These are phyloP conservation scores for Seriola dumerili DNA, from an alignment of 2,113 vertebrate genomes.

Conservation along the genomic window DNA sequence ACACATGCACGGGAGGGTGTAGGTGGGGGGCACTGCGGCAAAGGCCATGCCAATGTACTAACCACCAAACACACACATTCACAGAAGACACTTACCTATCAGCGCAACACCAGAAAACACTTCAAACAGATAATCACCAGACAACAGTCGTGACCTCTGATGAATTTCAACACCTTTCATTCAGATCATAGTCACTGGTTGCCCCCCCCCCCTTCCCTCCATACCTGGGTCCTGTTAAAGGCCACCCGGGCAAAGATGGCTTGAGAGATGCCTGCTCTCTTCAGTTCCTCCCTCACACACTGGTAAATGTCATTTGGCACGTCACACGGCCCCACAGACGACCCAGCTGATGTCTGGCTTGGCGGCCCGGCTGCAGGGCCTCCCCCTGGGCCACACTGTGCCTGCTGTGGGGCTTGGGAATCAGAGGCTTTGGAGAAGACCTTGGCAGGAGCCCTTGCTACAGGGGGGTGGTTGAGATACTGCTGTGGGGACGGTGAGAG, in stretches of 20 bases:
- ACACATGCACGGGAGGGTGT: conserved; percentile 9
- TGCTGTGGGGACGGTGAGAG: conserved; percentile 90
- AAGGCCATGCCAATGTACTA: conserved; percentile 73
- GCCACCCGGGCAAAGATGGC: conserved; percentile 99
- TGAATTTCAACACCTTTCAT: conserved; percentile 24
- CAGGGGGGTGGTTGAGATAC: conserved; percentile 98
- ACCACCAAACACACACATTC: conserved; percentile 59
- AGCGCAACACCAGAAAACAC: conserved; percentile 17
- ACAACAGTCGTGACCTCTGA: conserved; percentile 21
- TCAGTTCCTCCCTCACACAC: conserved; percentile 97
- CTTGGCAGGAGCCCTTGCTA: conserved; percentile 84
- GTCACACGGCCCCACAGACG: conserved; percentile 79
- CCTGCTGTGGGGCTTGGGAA: conserved; percentile 89
- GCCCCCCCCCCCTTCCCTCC: not conserved
- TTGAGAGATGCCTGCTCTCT: conserved; percentile 98
- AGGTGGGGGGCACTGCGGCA: conserved; percentile 76
- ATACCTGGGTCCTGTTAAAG: conserved; percentile 99
- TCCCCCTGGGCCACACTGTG: conserved; percentile 51
- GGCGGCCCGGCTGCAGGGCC: conserved; percentile 43
- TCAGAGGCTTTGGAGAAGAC: conserved; percentile 94
- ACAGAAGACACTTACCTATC: conserved; percentile 18
- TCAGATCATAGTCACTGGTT: not conserved
- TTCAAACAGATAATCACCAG: conserved; percentile 30
- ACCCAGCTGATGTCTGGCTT: conserved; percentile 48
- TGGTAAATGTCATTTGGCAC: conserved; percentile 98